Base-by-base conservation (phyloP, 2,888 invertebrate species). In the Hyposoter didymator region DNA sequence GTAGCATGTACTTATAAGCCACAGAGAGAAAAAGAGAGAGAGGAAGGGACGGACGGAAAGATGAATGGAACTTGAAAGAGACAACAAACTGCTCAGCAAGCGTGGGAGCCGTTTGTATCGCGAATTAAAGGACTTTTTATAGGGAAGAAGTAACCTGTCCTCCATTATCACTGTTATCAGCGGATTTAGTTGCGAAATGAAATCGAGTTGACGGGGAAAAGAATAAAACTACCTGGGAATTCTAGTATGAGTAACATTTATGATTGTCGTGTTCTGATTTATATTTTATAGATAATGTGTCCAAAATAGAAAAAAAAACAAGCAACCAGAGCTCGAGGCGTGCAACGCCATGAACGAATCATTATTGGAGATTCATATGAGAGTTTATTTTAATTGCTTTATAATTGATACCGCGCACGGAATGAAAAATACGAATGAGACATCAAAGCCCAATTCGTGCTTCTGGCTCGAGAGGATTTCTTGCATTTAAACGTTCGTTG, bases 61-160 rank as follows among this genome's bases (percentile, higher is more conserved):
- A 88, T 87, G 90, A 88, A 89, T 83, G 87, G 84, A 80, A 87
- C 85, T 88, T 89, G 88, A 90, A 91, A 91, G 90, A 87, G 85
- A 81, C 85, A 84, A 43, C 49, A 79, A 86, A 75, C 82, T 90
- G 88, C 89, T 91, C 90, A 87, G 90, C 10, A 89, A 88, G 89
- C 90, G 90, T 90, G 89, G 88, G 90, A 91, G 82, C 82, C 78
- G 59, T 66, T 81, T 79, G 59, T 82, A 59, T 32, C 39, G 7
- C 55, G 19, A 76, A 59, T 76, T 52, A 66, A 72, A 75, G 52
- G 32, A 82, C 79, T 66, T 69, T 55, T 45, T 19, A 47, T 19
- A 47, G 22, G 22, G n/a, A 67, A 22, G 45, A 47, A 83, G 35
- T 28, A 19, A 52, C n/a, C 28, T 70, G n/a, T n/a, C n/a, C 32